phyloP scores from a whole-genome alignment of 2,797 vertebrate species.

The Gephyroberyx darwinii region DNA sequence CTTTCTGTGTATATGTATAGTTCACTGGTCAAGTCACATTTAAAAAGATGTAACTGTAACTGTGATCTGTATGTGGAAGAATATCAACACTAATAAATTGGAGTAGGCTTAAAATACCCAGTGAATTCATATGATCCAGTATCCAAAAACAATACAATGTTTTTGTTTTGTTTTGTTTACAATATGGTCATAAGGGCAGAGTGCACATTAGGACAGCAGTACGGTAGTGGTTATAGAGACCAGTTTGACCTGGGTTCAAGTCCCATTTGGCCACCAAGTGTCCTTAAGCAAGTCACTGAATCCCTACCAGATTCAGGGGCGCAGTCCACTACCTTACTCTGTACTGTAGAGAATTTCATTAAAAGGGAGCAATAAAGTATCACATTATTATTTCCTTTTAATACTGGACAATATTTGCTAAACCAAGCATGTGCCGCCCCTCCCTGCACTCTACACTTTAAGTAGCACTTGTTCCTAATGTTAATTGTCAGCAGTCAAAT shows the following conservation, averaged over 20 bases:
- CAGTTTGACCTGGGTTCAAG: not conserved
- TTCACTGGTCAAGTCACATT: not conserved
- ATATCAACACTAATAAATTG: slow-evolving; percentile 31
- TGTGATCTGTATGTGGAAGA: slow-evolving; percentile 24
- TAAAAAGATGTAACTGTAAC: not conserved
- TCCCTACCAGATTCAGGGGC: too few species aligned
- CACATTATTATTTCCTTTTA: too few species aligned
- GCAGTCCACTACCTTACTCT: too few species aligned
- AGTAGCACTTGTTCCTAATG: not conserved
- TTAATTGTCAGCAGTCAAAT: not conserved
- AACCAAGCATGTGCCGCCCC: not conserved
- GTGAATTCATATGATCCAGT: slow-evolving; percentile 47
- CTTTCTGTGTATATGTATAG: not conserved
- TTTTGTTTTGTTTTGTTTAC: not conserved
- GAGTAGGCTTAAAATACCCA: slow-evolving; percentile 31
- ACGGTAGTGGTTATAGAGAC: not conserved
- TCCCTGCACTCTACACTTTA: not conserved
- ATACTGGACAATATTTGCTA: too few species aligned
- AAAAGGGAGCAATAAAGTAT: too few species aligned
- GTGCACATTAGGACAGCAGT: not conserved
- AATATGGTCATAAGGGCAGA: not conserved
- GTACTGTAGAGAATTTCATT: too few species aligned
- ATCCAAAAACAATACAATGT: slow-evolving; percentile 45
- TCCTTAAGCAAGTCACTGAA: not conserved
- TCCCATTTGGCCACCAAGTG: not conserved